Evolutionary conservation across 2,113 vertebrate species (phyloP).

Genomic region (Rhizomys pruinosus): DNA sequence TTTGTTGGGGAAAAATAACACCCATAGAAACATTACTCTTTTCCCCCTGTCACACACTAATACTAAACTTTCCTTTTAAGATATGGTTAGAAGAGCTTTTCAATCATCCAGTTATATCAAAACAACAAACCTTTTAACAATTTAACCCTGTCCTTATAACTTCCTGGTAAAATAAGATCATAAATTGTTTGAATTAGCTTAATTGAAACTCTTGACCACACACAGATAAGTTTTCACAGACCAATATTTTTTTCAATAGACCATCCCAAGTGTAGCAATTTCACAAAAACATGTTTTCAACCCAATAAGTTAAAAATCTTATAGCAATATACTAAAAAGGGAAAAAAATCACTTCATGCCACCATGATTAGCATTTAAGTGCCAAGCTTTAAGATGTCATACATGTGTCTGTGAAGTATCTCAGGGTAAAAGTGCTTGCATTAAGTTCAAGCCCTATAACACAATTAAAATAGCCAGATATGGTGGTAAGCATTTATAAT

Average conservation of each 20-base stretch:
- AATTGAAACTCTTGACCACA: conserved; percentile 1
- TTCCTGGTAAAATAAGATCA: neutral
- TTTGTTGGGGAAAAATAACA: conserved; percentile 4
- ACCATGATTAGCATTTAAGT: neutral
- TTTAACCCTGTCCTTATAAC: neutral
- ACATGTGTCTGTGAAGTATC: too few relatives aligned
- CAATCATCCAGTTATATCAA: neutral
- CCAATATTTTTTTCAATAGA: neutral
- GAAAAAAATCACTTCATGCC: neutral
- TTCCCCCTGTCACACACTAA: neutral
- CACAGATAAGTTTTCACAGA: neutral
- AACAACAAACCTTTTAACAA: neutral
- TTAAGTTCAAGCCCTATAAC: neutral
- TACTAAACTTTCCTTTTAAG: conserved; percentile 23
- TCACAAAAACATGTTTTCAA: neutral
- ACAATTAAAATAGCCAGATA: neutral
- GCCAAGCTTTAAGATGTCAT: neutral
- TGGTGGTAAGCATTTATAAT: too few relatives aligned
- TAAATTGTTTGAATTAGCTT: neutral
- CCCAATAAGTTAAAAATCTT: neutral
- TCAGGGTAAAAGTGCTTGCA: neutral
- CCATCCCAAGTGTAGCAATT: neutral
- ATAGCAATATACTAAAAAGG: neutral
- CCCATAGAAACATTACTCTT: neutral
- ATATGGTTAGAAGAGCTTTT: neutral